Evolutionary conservation across 2,113 vertebrate species (phyloP).

Genomic region (Hoplias malabaricus): DNA sequence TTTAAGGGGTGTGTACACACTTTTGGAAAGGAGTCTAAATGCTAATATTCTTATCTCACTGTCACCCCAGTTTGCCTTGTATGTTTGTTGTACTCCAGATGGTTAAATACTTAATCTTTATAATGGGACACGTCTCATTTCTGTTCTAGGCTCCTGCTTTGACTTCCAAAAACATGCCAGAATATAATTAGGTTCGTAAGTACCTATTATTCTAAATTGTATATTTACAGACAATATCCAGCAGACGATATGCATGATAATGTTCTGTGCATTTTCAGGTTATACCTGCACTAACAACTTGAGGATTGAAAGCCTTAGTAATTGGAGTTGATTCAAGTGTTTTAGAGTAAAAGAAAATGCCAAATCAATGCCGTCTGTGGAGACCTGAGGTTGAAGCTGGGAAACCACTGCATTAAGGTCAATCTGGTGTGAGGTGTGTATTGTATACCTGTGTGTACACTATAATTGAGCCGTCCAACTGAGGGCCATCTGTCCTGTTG

Average conservation of each 20-base stretch:
- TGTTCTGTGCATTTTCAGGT: too few species aligned
- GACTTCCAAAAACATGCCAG: not conserved
- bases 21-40: not conserved
- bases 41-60: not conserved
- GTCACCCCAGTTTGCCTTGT: not conserved
- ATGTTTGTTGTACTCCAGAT: not conserved
- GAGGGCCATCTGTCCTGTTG: conserved; percentile 51
- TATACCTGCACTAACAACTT: too few species aligned
- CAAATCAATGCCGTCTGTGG: not conserved
- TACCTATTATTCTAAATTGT: too few species aligned
- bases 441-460: conserved; percentile 38
- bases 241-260: too few species aligned
- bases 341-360: not conserved
- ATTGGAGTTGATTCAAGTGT: not conserved
- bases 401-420: conserved; percentile 7
- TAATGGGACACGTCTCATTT: not conserved
- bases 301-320: not conserved
- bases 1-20: not conserved
- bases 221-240: too few species aligned
- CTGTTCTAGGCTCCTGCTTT: not conserved
- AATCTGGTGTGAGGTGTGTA: conserved; percentile 37
- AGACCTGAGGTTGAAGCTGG: not conserved
- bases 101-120: not conserved
- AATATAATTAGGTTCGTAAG: too few species aligned
- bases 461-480: conserved; percentile 44